Conservation (phyloP, 2,113 vertebrate genomes). For the Ammodytes marinus region DNA sequence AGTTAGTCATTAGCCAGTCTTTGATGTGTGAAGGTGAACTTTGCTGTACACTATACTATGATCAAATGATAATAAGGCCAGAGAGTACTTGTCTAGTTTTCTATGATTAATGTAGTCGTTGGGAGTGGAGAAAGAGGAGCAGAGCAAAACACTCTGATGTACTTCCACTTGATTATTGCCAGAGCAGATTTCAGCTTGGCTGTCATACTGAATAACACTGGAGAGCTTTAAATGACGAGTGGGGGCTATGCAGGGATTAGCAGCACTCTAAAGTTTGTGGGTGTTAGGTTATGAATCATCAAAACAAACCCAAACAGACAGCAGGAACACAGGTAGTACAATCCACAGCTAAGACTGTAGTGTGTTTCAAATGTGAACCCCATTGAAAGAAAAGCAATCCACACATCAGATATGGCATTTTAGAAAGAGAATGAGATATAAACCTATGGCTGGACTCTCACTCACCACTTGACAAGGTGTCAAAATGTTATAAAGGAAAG, state of each 20-base stretch:
- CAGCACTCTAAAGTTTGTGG: constrained; percentile 30
- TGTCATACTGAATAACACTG: constrained; percentile 33
- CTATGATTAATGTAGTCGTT: constrained; percentile 40
- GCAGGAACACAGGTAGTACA: neutral
- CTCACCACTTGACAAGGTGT: constrained; percentile 9
- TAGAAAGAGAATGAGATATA: neutral
- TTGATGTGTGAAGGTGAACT: neutral
- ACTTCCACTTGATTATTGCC: constrained; percentile 60
- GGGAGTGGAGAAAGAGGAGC: constrained; percentile 29
- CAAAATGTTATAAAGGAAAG: constrained; percentile 1
- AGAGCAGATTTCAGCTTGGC: constrained; percentile 26
- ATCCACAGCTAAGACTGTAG: neutral
- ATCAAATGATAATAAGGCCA: constrained; percentile 24
- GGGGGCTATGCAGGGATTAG: constrained; percentile 25
- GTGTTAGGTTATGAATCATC: constrained; percentile 27
- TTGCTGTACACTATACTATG: neutral
- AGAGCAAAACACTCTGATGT: constrained; percentile 33
- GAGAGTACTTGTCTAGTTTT: constrained; percentile 30
- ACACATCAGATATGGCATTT: neutral
- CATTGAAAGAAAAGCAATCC: neutral
- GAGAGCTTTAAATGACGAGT: constrained; percentile 36
- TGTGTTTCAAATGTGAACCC: neutral
- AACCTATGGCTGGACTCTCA: neutral
- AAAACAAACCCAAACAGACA: constrained; percentile 14
- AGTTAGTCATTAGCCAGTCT: neutral